Percentiles rank a stretch among this genome's conserved stretches.
Evolutionary conservation across 2,797 vertebrate genomes (phyloP).

Genomic region (Hippocampus kuda): DNA sequence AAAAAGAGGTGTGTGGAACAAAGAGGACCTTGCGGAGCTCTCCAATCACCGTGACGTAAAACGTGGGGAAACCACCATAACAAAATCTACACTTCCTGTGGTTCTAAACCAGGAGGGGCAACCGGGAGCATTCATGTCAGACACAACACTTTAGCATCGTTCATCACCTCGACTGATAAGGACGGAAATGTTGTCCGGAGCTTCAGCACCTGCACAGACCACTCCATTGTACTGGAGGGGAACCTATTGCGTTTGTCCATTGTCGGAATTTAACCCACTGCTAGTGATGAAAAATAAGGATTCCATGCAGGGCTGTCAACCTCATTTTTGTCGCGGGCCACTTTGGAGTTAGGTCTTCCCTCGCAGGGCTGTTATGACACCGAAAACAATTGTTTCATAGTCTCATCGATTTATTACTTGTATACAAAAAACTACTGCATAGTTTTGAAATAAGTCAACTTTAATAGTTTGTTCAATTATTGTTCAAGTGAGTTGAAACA

Average conservation of each 20-base stretch:
- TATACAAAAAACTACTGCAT: too few relatives aligned
- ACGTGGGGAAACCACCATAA: conserved; percentile 40
- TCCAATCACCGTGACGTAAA: conserved; percentile 33
- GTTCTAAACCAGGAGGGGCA: conserved; percentile 12
- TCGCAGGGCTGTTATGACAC: too few relatives aligned
- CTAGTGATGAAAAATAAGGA: conserved; percentile 6
- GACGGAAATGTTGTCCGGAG: conserved; percentile 44
- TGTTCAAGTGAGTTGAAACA: too few relatives aligned
- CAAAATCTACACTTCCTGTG: conserved; percentile 49
- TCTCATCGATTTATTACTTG: too few relatives aligned
- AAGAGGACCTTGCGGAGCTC: conserved; percentile 18
- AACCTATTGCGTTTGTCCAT: conserved; percentile 16
- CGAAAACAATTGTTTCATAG: too few relatives aligned
- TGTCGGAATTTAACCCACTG: not conserved
- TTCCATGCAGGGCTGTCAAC: too few relatives aligned
- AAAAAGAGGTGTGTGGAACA: conserved; percentile 13
- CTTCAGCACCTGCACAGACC: conserved; percentile 53
- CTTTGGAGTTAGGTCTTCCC: too few relatives aligned
- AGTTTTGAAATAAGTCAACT: too few relatives aligned
- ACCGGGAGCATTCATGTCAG: conserved; percentile 42
- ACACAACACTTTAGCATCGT: conserved; percentile 50
- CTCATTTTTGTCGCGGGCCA: too few relatives aligned
- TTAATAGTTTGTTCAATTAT: too few relatives aligned
- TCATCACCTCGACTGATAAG: conserved; percentile 44
- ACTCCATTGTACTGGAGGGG: conserved; percentile 32